Evolutionary conservation across 2,113 vertebrate species (phyloP).

Genomic region (Zeus faber): DNA sequence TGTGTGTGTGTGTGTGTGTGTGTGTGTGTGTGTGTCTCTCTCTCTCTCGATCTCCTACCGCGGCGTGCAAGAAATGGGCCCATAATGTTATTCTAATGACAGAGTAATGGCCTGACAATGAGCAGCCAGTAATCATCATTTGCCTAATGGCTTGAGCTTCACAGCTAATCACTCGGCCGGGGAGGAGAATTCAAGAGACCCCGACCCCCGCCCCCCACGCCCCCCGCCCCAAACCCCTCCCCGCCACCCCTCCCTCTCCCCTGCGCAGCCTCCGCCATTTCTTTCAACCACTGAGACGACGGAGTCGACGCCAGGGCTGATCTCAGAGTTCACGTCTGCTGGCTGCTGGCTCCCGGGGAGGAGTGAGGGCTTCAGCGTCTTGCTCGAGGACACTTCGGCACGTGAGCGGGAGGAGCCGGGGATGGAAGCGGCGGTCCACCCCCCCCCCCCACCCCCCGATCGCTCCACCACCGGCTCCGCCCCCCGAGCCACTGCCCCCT

Average conservation of each 20-base stretch:
- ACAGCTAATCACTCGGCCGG: conserved; percentile 54
- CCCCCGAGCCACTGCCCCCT: neutral
- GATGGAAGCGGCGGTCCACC: too few species aligned
- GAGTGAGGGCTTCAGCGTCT: too few species aligned
- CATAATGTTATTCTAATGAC: conserved; percentile 59
- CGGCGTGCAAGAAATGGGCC: conserved; percentile 21
- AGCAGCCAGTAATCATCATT: conserved; percentile 61
- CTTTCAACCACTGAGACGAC: too few species aligned
- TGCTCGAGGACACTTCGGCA: too few species aligned
- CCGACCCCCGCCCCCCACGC: conserved; percentile 31
- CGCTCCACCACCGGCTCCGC: neutral
- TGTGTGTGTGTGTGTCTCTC: conserved; percentile 26
- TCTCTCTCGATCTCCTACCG: conserved; percentile 15
- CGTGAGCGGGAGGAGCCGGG: too few species aligned
- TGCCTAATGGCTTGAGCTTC: conserved; percentile 48
- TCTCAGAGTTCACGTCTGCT: too few species aligned
- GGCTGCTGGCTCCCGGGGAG: too few species aligned
- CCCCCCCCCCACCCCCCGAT: neutral
- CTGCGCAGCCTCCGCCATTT: neutral
- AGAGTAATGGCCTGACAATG: conserved; percentile 56
- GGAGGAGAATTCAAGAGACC: too few species aligned
- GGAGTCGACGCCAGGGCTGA: too few species aligned
- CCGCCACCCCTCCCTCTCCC: neutral
- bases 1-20: neutral
- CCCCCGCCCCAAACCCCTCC: neutral